Evolutionary conservation across 2,113 vertebrate species (phyloP), one percentile per base, ranked within the genome.

Genomic region (Halcyon senegalensis): DNA sequence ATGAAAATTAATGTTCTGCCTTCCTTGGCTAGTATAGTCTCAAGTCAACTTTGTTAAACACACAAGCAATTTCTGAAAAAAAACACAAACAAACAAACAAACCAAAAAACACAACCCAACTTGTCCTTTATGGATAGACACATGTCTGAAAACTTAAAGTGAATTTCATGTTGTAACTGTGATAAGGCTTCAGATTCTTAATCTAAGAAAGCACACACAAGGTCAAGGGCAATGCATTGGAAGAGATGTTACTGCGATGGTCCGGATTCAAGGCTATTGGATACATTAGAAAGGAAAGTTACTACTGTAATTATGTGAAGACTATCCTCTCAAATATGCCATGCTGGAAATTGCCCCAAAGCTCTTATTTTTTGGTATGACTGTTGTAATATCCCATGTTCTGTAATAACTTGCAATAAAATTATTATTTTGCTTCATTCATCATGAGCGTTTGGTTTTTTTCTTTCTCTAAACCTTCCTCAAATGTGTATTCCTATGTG

Each of bases 391-490:
- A 96, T 67, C 70, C 48, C 46, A 35, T 89, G 59, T 89, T 95
- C 86, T 89, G 55, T 95, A 96, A 86, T 55, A 94, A 79, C 46
- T 70, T 93, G 81, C 63, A 94, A 93, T 87, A 63, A 77, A 55
- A 53, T 96, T 95, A 91, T 95, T 87, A 85, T 94, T 96, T 97
- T 82, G 13, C 43, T 94, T 96, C 89, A 89, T 97, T 97, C 69
- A 24, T 93, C 60, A 66, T 44, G 90, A 81, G 46, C 9, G 85
- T 94, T 94, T 87, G 5, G 16, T 94, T 87, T 84, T 87, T 84
- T 95, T 95, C 67, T 94, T 97, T 89, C 87, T 96, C 89, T 94
- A 83, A 87, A 70, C 68, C 33, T 87, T 20, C 48, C 19, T 31
- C 16, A 86, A 72, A 72, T 90, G 19, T 81, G 31, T 78, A 95